Evolutionary conservation across 2,113 vertebrate genomes (phyloP).

Genomic region (Ursus arctos): DNA sequence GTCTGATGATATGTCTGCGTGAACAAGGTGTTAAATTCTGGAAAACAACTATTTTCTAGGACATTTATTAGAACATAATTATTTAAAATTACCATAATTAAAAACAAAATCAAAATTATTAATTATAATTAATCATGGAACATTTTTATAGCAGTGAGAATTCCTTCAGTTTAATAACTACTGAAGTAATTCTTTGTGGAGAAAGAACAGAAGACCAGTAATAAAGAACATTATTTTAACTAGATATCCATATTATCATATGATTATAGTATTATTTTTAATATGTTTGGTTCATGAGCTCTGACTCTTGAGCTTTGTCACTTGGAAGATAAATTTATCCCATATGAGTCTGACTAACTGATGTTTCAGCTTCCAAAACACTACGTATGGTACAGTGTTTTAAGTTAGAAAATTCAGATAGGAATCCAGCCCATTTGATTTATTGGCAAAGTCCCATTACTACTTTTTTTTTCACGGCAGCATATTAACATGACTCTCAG

Average conservation of each 20-base stretch:
- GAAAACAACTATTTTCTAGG: conserved; percentile 61
- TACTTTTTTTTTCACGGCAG: neutral
- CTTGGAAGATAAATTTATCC: neutral
- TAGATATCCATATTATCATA: conserved; percentile 37
- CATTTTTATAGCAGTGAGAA: conserved; percentile 72
- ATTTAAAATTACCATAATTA: conserved; percentile 71
- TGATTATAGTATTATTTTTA: conserved; percentile 53
- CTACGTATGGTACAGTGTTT: neutral
- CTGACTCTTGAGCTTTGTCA: neutral
- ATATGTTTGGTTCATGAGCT: neutral
- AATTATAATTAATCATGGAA: conserved; percentile 70
- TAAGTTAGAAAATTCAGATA: conserved; percentile 17
- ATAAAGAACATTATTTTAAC: conserved; percentile 25
- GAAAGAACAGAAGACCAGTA: neutral
- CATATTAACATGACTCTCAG: neutral
- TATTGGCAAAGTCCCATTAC: neutral
- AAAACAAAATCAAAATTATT: conserved; percentile 67
- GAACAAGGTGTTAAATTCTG: conserved; percentile 65
- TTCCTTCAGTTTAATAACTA: conserved; percentile 68
- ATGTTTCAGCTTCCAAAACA: neutral
- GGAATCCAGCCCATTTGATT: neutral
- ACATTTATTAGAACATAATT: conserved; percentile 71
- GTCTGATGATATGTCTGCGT: conserved; percentile 67
- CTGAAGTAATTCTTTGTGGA: conserved; percentile 56
- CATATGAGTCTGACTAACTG: neutral